Percentiles rank a stretch among this genome's conserved stretches.
Conservation (phyloP, 2,113 vertebrate species). For the Potamarius usumacintae region DNA sequence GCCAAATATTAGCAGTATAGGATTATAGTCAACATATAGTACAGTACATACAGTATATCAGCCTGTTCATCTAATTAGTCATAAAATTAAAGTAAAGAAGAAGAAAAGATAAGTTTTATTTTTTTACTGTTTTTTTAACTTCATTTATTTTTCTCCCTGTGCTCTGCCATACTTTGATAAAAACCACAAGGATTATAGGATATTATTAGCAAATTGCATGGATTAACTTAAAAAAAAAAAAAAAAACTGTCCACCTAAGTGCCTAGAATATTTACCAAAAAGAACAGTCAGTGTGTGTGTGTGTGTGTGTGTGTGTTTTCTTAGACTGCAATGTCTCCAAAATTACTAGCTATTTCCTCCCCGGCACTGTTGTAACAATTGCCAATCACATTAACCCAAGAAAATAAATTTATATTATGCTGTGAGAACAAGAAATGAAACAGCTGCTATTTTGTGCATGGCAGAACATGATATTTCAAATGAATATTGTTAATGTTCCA, state of each 20-base stretch:
- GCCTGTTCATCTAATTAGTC: not conserved
- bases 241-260: conserved; percentile 18
- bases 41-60: not conserved
- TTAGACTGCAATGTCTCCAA: not conserved
- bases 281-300: not conserved
- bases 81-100: not conserved
- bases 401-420: conserved; percentile 11
- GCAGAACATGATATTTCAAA: not conserved
- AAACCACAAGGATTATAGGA: conserved; percentile 15
- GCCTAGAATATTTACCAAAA: not conserved
- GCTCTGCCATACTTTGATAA: not conserved
- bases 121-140: not conserved
- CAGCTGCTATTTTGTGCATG: not conserved
- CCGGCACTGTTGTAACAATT: not conserved
- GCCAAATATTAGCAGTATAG: not conserved
- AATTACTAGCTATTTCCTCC: not conserved
- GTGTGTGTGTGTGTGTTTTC: not conserved
- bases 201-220: conserved; percentile 4
- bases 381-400: conserved; percentile 22
- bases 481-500: conserved; percentile 1
- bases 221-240: conserved; percentile 12
- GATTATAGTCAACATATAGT: not conserved
- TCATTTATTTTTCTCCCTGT: not conserved
- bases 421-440: conserved; percentile 7
- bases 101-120: not conserved